These are phyloP conservation scores for Chironomus tentans DNA, from an alignment of 2,888 invertebrate species.

Conservation along the genomic window DNA sequence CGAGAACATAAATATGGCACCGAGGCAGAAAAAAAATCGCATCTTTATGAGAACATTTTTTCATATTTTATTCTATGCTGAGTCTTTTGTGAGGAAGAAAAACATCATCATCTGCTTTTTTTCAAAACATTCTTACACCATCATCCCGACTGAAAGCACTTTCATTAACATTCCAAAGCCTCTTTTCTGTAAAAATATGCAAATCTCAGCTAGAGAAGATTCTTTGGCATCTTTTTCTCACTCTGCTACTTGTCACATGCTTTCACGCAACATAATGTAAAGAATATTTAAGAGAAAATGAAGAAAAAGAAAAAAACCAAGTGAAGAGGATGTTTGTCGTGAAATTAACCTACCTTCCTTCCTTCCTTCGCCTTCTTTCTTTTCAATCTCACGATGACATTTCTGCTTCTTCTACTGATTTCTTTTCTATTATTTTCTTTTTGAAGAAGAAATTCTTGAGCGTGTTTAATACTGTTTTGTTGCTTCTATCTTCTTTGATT, in stretches of 20 bases:
- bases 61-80: too few relatives aligned
- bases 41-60: too few relatives aligned
- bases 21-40: background rate
- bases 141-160: background rate
- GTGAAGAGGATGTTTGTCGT: background rate
- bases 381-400: too few relatives aligned
- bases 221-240: background rate
- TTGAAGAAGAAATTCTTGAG: too few relatives aligned
- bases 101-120: background rate
- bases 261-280: background rate
- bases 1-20: too few relatives aligned
- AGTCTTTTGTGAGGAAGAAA: background rate
- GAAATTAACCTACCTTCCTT: background rate
- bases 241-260: background rate
- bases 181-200: conserved; percentile 14
- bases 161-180: conserved; percentile 23
- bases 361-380: background rate
- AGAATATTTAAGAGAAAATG: too few relatives aligned
- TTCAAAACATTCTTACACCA: background rate
- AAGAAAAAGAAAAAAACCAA: background rate
- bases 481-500: too few relatives aligned
- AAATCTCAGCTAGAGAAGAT: conserved; percentile 5
- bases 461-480: too few relatives aligned
- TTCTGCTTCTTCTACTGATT: too few relatives aligned
- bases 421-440: too few relatives aligned